Evolutionary conservation across 2,797 vertebrate genomes (phyloP), one percentile per base, ranked within the genome.

Genomic region (Sylvia borin): DNA sequence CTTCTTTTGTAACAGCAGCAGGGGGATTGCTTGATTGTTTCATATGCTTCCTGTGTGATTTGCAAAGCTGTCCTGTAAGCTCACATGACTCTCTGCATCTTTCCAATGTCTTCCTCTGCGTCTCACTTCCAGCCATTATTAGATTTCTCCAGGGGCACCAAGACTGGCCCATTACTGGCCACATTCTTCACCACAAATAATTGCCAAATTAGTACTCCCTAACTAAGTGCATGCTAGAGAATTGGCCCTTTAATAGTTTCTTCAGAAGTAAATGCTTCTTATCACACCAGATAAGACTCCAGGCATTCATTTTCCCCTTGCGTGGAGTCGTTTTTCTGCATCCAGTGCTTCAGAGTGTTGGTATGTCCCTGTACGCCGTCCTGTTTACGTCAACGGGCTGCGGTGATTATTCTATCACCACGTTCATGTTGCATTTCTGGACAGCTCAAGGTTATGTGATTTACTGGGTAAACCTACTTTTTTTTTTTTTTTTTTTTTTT

Each of bases 331-430:
- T 61, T 95, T 91, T 93, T 92, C 91, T 92, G 77, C 83, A 80
- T 87, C 94, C 45, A 14, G 0, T 73, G 65, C 53, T 93, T 64
- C 70, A 72, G 83, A 86, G 74, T 25, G 55, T 64, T 92, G 93
- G 83, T 95, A 70, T 93, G 91, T 67, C 74, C 90, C 90, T 85
- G 88, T 67, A 27, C 5, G 0, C 65, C 1, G 6, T 62, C 80
- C 83, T 64, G 47, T 77, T 93, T 88, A 54, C 8, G 53, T 96
- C 93, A 97, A 16, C 9, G 70, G 74, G 31, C 72, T 79, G 67
- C 3, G 16, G 53, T 76, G 94, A 96, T 96, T 96, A 96, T 94
- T 94, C 96, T 94, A 80, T 96, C 96, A 96, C 72, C 96, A 90
- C 24, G 0, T 86, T 76, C 82, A 95, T 54, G 92, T 94, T 88